phyloP scores from a whole-genome alignment of 2,888 invertebrate species.

The Buathra laborator region DNA sequence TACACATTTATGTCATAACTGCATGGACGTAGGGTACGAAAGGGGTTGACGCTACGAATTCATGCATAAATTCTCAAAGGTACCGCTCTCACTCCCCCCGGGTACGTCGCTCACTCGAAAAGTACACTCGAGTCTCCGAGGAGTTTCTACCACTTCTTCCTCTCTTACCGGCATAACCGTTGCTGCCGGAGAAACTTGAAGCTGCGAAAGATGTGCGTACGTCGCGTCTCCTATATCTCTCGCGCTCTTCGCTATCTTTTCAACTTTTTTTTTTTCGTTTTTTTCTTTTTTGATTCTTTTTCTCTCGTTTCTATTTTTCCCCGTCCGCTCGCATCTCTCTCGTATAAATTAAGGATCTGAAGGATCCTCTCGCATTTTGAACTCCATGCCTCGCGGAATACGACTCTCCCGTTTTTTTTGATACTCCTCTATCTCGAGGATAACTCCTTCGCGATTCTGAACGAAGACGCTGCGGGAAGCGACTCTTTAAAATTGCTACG shows the following conservation, averaged over 20 bases:
- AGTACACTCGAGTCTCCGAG: constrained; percentile 45
- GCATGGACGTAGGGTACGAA: constrained; percentile 35
- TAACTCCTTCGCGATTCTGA: constrained; percentile 35
- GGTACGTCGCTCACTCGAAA: constrained; percentile 60
- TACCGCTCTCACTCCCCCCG: not conserved
- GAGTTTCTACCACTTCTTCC: constrained; percentile 29
- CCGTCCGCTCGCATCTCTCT: constrained; percentile 9
- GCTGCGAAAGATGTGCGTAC: constrained; percentile 51
- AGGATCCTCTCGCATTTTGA: constrained; percentile 54
- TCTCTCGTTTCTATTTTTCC: constrained; percentile 3
- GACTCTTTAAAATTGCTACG: constrained; percentile 6
- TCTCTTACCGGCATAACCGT: not conserved
- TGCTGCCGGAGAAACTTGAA: constrained; percentile 28
- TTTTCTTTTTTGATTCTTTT: not conserved
- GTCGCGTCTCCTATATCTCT: constrained; percentile 20
- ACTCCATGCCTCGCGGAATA: constrained; percentile 36
- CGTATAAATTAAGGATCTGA: constrained; percentile 63
- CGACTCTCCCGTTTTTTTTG: constrained; percentile 16
- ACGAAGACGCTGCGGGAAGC: not conserved
- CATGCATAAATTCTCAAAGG: constrained; percentile 65
- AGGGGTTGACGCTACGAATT: constrained; percentile 57
- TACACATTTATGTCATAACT: constrained; percentile 16
- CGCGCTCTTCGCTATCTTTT: not conserved
- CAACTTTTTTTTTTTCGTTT: not conserved
- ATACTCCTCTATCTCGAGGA: constrained; percentile 47